Conservation (phyloP, 2,113 vertebrate genomes). For the Phaetusa simplex region DNA sequence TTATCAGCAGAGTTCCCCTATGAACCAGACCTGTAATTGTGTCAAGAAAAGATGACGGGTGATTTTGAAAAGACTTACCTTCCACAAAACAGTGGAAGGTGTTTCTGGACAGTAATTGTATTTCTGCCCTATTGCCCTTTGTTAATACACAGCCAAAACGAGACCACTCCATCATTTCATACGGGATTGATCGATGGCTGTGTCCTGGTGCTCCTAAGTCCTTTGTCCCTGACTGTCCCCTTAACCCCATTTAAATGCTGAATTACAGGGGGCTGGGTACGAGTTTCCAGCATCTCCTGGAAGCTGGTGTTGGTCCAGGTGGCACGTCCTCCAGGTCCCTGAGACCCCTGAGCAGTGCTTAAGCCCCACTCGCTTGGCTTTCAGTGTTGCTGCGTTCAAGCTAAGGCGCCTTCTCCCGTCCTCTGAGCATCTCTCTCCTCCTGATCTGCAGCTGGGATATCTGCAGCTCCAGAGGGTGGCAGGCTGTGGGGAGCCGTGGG, state of each 20-base stretch:
- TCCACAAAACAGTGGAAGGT: neutral
- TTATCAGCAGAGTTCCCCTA: neutral
- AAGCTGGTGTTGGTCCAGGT: neutral
- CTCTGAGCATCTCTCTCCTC: neutral
- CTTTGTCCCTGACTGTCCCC: neutral
- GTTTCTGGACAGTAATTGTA: constrained; percentile 8
- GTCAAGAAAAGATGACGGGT: constrained; percentile 14
- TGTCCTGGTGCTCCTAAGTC: neutral
- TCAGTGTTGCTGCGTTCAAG: neutral
- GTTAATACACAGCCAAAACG: neutral
- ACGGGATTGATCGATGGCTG: neutral
- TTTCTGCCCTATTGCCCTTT: constrained; percentile 29
- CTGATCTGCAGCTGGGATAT: neutral
- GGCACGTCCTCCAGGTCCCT: neutral
- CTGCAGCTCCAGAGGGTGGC: fast-evolving
- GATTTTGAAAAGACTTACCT: neutral
- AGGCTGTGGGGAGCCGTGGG: fast-evolving
- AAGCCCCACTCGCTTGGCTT: neutral
- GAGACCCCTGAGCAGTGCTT: neutral
- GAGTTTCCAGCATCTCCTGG: neutral
- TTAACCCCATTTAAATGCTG: neutral
- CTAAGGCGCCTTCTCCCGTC: neutral
- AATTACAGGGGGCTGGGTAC: neutral
- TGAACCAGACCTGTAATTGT: neutral
- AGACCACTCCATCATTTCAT: neutral